Evolutionary conservation across 1,140 invertebrate genomes (phyloP).

Genomic region (Zaprionus ghesquierei): DNA sequence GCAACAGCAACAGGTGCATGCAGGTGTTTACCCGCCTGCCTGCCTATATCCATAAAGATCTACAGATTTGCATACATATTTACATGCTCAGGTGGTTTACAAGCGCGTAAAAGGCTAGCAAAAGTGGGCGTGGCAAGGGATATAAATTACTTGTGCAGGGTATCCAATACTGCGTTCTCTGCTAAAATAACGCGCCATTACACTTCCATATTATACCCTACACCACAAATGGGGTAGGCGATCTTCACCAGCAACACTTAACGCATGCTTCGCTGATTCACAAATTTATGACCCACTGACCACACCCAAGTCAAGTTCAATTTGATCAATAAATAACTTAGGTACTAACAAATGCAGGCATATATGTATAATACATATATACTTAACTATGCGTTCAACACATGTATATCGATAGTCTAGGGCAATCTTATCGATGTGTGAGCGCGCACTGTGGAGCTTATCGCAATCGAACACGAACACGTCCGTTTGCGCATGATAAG

Average conservation of each 20-base stretch:
- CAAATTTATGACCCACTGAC: constrained; percentile 28
- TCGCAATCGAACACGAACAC: constrained; percentile 18
- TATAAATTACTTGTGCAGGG: not conserved
- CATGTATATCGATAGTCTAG: constrained; percentile 12
- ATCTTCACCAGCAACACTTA: no score
- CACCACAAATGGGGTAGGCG: no score
- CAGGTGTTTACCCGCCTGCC: constrained; percentile 11
- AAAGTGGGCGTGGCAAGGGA: not conserved
- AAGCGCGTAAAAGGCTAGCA: not conserved
- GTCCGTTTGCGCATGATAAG: constrained; percentile 20
- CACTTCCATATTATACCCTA: no score
- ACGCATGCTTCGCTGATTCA: constrained; percentile 13
- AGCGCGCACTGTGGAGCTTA: constrained; percentile 18
- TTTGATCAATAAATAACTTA: constrained; percentile 30
- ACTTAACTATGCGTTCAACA: not conserved
- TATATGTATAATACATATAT: not conserved
- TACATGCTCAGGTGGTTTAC: not conserved
- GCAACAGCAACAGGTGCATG: constrained; percentile 36
- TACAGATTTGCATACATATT: not conserved
- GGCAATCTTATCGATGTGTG: constrained; percentile 27
- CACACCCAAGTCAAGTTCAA: constrained; percentile 49
- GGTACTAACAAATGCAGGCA: not conserved
- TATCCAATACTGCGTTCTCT: no score
- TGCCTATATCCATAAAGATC: not conserved
- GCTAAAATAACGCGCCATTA: no score